Evolutionary conservation across 2,113 vertebrate genomes (phyloP), one percentile per base, ranked within the genome.

Genomic region (Bujurquina vittata): DNA sequence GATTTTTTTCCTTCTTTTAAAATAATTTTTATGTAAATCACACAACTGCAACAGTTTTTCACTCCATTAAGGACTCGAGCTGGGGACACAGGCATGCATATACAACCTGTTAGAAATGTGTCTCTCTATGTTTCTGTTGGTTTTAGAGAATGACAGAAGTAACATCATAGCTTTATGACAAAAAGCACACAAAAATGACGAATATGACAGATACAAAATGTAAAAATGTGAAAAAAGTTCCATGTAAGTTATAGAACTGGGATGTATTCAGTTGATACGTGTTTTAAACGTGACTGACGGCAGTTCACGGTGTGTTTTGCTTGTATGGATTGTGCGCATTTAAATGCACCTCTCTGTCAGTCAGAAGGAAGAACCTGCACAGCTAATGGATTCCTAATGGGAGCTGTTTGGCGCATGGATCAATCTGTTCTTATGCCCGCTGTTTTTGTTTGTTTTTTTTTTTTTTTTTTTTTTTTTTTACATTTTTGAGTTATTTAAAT

Each of bases 301-400:
- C 6, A 54, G 20, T 54, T n/a, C 26, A 14, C 67, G 33, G 18
- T 5, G 26, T 72, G 67, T 54, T 72, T 72, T 72, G 0, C 31
- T 72, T n/a, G 31, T 72, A 72, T 54, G 18, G 46, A 54, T 72
- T 54, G 67, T n/a, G 14, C 5, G 26, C 31, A 72, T 72, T 72
- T 54, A 72, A 72, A 31, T n/a, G 26, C 46, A 31, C 15, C 10
- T n/a, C 43, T 52, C 26, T 54, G 26, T 72, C 46, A 54, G 46
- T 54, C 67, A 72, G 67, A 54, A 54, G 20, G 67, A 72, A 14
- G 46, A 72, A 72, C 43, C 6, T 52, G 52, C 65, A 10, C 23
- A 52, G 26, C 67, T 72, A 72, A 72, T 33, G 67, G 67, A 72
- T 72, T 52, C 18, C 67, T 72, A 72, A 72, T 54, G 67, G 67